phyloP scores from a whole-genome alignment of 2,797 vertebrate genomes.

The Enteromius radiatus region DNA sequence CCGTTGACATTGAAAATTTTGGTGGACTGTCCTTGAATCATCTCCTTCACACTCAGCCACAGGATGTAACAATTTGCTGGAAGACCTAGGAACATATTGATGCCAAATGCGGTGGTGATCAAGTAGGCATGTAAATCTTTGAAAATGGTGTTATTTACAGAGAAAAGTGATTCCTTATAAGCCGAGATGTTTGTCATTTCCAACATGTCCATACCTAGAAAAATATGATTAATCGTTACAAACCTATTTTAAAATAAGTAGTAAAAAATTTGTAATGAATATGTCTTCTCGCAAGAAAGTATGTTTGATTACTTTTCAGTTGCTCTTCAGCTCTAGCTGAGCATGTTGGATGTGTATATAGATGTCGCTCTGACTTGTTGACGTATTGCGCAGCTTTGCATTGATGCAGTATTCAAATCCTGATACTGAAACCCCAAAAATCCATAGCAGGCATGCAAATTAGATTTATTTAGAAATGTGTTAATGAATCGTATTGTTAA shows the following conservation, averaged over 20 bases:
- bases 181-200: background rate
- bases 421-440: background rate
- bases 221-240: background rate
- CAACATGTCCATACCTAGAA: background rate
- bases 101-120: background rate
- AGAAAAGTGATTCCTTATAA: background rate
- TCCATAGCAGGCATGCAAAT: constrained; percentile 22
- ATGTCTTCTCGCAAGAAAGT: too few species aligned
- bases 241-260: background rate
- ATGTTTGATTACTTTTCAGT: background rate
- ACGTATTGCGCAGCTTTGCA: background rate
- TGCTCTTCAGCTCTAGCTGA: background rate
- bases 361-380: background rate
- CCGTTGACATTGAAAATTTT: background rate
- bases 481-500: too few species aligned
- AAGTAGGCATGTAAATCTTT: background rate
- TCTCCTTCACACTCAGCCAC: constrained; percentile 21
- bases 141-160: background rate
- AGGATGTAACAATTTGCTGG: constrained; percentile 6
- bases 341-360: background rate
- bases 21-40: background rate
- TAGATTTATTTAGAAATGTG: background rate
- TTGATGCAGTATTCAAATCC: constrained; percentile 16
- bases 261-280: too few species aligned
- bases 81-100: constrained; percentile 2